Base-by-base conservation (phyloP, 35 echinoderm and acorn worm species). In the Apostichopus californicus region DNA sequence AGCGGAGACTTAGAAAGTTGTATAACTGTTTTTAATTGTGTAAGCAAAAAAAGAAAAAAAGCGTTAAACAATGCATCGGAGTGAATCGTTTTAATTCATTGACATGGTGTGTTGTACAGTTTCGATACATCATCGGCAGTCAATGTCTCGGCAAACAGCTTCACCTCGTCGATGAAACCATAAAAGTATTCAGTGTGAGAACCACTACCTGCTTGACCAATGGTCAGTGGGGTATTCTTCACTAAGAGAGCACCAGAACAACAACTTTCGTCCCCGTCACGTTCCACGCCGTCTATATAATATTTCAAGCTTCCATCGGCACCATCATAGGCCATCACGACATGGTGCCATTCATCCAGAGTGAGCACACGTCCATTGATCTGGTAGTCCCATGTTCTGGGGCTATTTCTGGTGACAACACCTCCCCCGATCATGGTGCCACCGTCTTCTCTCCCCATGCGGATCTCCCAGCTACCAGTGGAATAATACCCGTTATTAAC, bases 281-380 rank as follows among this genome's bases (percentile, higher is more conserved):
- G 93, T 55, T 8, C 21, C 17, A 77, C 73, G 4, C 85, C 85
- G 85, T 96, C 77, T 57, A 94, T 65, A 56, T 96, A 96, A 68
- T 60, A 96, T 6, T 21, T 54, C 12, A 96, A 92, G n/a, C 15
- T n/a, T 8, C 86, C 86, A 54, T 14, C 24, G 24, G 13, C 22
- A 5, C 93, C 95, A 65, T 96, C 89, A 64, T 96, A 96, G 9
- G 95, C 90, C 95, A 96, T 94, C 23, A 94, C 93, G 18, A 94
- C 95, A 78, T 96, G 90, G 54, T 96, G 92, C 95, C 95, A 96
- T 5, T 13, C 54, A 55, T 92, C 83, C 7, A 11, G 9, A 9
- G 18, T 54, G 21, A 88, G 92, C 8, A 21, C n/a, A 46, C 85
- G 46, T 60, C 93, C 58, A n/a, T 65, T 72, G 9, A 15, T 1